phyloP scores from a whole-genome alignment of 2,888 invertebrate species.

The Ormia ochracea region DNA sequence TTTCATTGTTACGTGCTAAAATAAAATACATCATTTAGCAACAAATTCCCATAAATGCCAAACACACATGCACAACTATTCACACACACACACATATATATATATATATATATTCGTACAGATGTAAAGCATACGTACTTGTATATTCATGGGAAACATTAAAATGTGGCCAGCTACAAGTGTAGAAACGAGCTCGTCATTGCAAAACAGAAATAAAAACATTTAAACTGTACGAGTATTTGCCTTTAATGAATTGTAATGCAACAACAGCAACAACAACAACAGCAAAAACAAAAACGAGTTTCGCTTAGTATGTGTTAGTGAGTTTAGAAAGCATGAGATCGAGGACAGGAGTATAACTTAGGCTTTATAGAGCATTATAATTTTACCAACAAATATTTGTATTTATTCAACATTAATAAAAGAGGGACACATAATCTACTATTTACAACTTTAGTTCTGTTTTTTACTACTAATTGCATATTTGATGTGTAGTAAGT shows the following conservation, averaged over 20 bases:
- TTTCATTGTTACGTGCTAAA: slow-evolving; percentile 71
- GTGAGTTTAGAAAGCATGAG: not conserved
- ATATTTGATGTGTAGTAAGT: slow-evolving; percentile 63
- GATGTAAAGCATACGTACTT: no score
- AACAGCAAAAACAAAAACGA: no score
- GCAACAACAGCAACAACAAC: no score
- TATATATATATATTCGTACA: slow-evolving; percentile 1
- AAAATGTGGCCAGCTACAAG: slow-evolving; percentile 16
- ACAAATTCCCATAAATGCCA: slow-evolving; percentile 42
- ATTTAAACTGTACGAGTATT: slow-evolving; percentile 65
- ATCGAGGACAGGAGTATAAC: not conserved
- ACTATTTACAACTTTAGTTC: slow-evolving; percentile 48
- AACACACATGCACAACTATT: not conserved
- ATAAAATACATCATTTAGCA: slow-evolving; percentile 69
- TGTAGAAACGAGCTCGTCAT: slow-evolving; percentile 55
- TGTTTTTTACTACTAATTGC: slow-evolving; percentile 68
- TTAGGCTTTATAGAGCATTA: not conserved
- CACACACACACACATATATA: not conserved
- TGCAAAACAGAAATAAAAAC: slow-evolving; percentile 64
- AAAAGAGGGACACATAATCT: slow-evolving; percentile 57
- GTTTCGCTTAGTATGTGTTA: not conserved
- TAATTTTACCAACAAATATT: slow-evolving; percentile 66
- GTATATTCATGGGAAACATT: not conserved
- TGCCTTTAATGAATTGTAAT: slow-evolving; percentile 65
- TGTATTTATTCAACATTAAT: slow-evolving; percentile 63